phyloP scores from a whole-genome alignment of 2,113 vertebrate species.

The Tachysurus fulvidraco region DNA sequence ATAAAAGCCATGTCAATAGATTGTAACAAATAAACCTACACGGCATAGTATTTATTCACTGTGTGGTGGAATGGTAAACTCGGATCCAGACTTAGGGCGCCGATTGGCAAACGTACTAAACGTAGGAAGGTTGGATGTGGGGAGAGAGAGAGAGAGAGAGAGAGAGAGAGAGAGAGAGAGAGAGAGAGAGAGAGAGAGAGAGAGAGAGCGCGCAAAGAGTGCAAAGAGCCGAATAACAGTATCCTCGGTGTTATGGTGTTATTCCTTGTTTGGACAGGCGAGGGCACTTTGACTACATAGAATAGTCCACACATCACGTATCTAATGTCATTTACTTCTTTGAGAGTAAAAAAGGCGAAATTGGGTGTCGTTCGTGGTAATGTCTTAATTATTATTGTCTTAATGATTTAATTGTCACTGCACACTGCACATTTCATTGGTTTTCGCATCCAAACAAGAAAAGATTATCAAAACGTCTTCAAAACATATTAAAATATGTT shows the following conservation, averaged over 20 bases:
- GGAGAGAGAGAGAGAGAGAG: no score
- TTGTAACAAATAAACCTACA: neutral
- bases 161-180: neutral
- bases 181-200: neutral
- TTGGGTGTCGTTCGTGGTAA: neutral
- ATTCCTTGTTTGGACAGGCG: constrained; percentile 69
- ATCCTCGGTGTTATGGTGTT: constrained; percentile 5
- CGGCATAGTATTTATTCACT: neutral
- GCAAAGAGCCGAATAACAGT: neutral
- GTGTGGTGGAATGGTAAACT: neutral
- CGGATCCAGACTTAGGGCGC: neutral
- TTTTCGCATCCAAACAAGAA: neutral
- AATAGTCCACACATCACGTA: neutral
- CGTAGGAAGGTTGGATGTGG: constrained; percentile 12
- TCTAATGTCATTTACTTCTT: neutral
- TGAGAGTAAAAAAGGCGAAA: neutral
- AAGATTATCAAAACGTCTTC: neutral
- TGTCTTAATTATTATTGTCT: neutral
- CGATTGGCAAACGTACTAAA: neutral
- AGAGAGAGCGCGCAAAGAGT: neutral
- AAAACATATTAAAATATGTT: neutral
- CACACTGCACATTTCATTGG: neutral
- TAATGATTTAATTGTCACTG: neutral
- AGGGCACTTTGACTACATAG: constrained; percentile 70
- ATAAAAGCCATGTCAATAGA: neutral